A percentile compares a stretch with the other conserved stretches of the same genome.
Conservation (phyloP, 2,888 invertebrate species). For the Agonopterix arenella region DNA sequence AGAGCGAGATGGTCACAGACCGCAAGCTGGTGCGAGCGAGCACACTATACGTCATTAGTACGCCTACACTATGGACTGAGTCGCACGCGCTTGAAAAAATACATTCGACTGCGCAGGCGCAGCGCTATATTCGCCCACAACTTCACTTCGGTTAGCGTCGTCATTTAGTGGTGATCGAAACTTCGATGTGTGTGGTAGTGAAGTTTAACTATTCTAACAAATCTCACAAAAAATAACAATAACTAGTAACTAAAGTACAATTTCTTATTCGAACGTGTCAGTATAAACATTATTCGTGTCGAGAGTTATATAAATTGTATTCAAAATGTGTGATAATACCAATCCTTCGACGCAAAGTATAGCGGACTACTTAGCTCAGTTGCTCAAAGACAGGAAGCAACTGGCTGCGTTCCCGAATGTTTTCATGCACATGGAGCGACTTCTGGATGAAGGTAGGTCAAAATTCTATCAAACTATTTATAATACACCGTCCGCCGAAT, state of each 20-base stretch:
- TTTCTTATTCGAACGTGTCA: conserved; percentile 59
- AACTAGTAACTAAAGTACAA: conserved; percentile 72
- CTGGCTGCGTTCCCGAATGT: conserved; percentile 99
- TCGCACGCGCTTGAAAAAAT: conserved; percentile 71
- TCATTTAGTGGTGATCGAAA: conserved; percentile 74
- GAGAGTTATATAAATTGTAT: conserved; percentile 55
- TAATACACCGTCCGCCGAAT: conserved; percentile 36
- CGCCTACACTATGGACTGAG: conserved; percentile 67
- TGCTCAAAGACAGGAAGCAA: conserved; percentile 99
- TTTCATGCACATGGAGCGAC: conserved; percentile 99
- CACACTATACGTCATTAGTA: conserved; percentile 55
- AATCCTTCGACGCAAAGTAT: conserved; percentile 93
- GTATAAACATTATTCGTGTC: conserved; percentile 65
- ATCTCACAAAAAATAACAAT: conserved; percentile 72
- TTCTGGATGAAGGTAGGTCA: conserved; percentile 97
- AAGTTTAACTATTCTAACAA: conserved; percentile 74
- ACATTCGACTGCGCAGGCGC: conserved; percentile 66
- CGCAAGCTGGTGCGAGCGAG: conserved; percentile 40
- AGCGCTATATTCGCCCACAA: conserved; percentile 73
- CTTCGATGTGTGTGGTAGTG: conserved; percentile 75
- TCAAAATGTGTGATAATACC: conserved; percentile 76
- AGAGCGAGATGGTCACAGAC: conserved; percentile 20
- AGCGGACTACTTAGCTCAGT: conserved; percentile 99
- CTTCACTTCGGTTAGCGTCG: conserved; percentile 73
- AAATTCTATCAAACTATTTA: conserved; percentile 41